phyloP scores from a whole-genome alignment of 2,797 vertebrate species.

The Mionectes olivaceus region DNA sequence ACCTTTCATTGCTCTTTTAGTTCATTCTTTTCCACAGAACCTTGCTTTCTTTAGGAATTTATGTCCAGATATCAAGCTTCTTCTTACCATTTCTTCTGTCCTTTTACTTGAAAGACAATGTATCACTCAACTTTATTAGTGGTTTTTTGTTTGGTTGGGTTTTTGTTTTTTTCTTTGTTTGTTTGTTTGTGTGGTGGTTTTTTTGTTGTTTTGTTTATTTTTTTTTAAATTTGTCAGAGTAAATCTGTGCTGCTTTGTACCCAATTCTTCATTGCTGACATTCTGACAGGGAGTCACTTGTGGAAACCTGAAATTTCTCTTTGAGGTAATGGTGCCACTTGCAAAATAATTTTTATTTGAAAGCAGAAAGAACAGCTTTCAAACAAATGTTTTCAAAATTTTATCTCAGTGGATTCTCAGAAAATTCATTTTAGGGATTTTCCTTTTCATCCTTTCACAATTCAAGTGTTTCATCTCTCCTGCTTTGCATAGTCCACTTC shows the following conservation, averaged over 20 bases:
- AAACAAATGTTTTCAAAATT: background rate
- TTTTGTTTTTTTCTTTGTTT: accelerated
- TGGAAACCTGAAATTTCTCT: background rate
- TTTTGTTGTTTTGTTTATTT: no score
- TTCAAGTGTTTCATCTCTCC: background rate
- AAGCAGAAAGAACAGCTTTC: background rate
- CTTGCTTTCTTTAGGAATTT: background rate
- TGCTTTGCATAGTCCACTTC: background rate
- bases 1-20: background rate
- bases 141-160: background rate
- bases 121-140: background rate
- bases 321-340: background rate
- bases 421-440: background rate
- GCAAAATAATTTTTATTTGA: background rate
- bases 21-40: background rate
- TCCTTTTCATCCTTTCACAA: background rate
- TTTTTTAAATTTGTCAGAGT: background rate
- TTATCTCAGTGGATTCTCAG: background rate
- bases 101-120: background rate
- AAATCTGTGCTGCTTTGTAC: background rate
- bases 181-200: background rate
- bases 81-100: background rate
- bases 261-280: background rate
- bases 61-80: background rate
- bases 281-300: background rate